phyloP scores from a whole-genome alignment of 1,140 invertebrate genomes.

The Hermatobates lingyangjiaoensis region DNA sequence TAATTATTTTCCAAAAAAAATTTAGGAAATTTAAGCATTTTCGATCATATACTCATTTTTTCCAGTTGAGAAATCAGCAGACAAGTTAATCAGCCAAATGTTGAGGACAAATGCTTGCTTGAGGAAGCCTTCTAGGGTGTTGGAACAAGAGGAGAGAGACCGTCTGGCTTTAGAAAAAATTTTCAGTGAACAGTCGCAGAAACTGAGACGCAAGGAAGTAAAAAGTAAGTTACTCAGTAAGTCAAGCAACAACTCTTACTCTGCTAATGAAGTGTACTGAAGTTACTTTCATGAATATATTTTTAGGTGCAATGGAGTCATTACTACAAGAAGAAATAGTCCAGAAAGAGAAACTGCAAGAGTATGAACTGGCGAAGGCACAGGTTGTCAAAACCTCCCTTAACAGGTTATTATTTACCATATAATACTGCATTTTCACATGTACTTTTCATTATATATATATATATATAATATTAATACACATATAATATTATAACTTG shows the following conservation, averaged over 20 bases:
- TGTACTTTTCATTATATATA: too few relatives aligned
- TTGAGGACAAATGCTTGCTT: conserved; percentile 33
- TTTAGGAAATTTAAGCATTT: too few relatives aligned
- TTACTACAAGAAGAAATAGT: conserved; percentile 39
- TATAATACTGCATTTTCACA: too few relatives aligned
- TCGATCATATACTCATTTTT: too few relatives aligned
- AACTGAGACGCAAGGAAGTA: conserved; percentile 11
- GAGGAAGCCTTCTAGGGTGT: conserved; percentile 29
- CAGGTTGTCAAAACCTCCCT: conserved; percentile 20
- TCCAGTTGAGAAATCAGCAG: conserved; percentile 34
- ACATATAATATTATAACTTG: too few relatives aligned
- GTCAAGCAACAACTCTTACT: too few relatives aligned
- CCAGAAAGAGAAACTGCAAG: conserved; percentile 32
- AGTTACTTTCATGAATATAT: too few relatives aligned
- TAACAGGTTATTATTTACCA: conserved; percentile 11
- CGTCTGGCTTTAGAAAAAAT: conserved; percentile 18
- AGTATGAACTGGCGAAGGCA: conserved; percentile 35
- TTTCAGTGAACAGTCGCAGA: conserved; percentile 1
- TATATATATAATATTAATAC: too few relatives aligned
- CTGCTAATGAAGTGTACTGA: too few relatives aligned
- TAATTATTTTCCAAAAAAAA: too few relatives aligned
- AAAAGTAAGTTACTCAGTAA: conserved; percentile 4
- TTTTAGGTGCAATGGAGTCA: conserved; percentile 41
- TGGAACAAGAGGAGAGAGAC: conserved; percentile 40
- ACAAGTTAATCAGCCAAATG: conserved; percentile 41